Base-by-base conservation (phyloP, 2,888 invertebrate genomes). In the Drosophila sordidapex region DNA sequence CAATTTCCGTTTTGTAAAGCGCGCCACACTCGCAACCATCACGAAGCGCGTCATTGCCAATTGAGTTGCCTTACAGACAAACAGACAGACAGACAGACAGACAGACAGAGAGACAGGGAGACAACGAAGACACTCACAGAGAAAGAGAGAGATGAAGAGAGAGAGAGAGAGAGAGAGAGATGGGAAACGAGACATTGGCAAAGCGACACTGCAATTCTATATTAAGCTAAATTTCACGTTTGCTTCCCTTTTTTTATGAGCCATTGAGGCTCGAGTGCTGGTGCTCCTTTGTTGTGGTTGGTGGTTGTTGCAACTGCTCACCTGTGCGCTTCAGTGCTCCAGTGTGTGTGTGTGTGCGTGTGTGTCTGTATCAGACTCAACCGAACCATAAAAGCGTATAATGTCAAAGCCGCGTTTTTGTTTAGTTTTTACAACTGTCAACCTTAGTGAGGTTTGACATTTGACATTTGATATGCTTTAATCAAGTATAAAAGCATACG, bases 401-500 rank as follows among this genome's bases (percentile, higher is more conserved):
- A 60, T 67, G 63, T 65, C 52, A 57, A 54, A 40, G 65, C 18
- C 13, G 43, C 33, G 36, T 51, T 65, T 57, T 65, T 80, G 78
- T 74, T 88, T 83, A 76, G 87, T 83, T 86, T 89, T 89, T 82
- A 81, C 82, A 83, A 70, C 87, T 79, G 57, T 83, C 82, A 81
- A 68, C 78, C 76, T 76, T 74, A 67, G 76, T 83, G 86, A 87
- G 87, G 83, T 86, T 88, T 84, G 87, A 88, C 87, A 86, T 86
- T 86, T 85, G 85, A 89, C 87, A 87, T 87, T 89, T 87, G 89
- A 87, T 87, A 87, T 84, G 89, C 85, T 87, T 87, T 87, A 87
- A 87, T 87, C 87, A 89, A 87, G 83, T 84, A 87, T 89, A 87
- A 87, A 84, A 87, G 89, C 81, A 80, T 78, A 66, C 15, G 46